phyloP scores from a whole-genome alignment of 2,797 vertebrate species.

The Argya squamiceps region DNA sequence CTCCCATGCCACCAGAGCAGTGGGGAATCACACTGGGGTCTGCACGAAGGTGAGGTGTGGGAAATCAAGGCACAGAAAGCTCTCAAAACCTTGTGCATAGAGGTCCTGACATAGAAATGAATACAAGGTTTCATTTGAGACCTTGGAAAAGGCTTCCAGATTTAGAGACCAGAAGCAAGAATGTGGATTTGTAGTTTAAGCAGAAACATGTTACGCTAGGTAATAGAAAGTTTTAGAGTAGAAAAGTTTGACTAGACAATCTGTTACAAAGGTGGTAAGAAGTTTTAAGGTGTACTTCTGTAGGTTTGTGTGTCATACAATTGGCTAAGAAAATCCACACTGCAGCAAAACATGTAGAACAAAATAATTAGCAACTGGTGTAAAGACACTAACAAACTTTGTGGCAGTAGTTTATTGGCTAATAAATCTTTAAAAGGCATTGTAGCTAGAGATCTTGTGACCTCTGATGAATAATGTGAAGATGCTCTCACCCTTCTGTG shows the following conservation, averaged over 20 bases:
- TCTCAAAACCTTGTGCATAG: background rate
- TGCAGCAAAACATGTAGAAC: background rate
- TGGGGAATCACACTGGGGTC: rapidly evolving
- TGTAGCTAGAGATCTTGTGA: background rate
- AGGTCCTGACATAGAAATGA: background rate
- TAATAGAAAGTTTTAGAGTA: background rate
- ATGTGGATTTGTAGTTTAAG: background rate
- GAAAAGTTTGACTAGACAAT: background rate
- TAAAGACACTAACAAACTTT: background rate
- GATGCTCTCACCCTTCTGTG: background rate
- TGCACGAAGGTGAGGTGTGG: rapidly evolving
- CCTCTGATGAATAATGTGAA: background rate
- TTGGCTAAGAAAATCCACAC: background rate
- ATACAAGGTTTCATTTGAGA: background rate
- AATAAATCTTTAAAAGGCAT: background rate
- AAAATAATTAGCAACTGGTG: background rate
- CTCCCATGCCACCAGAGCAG: rapidly evolving
- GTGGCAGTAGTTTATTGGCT: background rate
- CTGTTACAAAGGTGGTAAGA: background rate
- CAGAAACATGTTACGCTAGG: background rate
- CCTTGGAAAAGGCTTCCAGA: background rate
- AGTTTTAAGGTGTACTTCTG: background rate
- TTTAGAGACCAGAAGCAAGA: background rate
- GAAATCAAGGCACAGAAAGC: background rate
- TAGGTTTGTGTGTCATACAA: background rate